Percentiles rank a stretch among this genome's conserved stretches.
Conservation (phyloP, 2,797 vertebrate species). For the Malurus splendens region DNA sequence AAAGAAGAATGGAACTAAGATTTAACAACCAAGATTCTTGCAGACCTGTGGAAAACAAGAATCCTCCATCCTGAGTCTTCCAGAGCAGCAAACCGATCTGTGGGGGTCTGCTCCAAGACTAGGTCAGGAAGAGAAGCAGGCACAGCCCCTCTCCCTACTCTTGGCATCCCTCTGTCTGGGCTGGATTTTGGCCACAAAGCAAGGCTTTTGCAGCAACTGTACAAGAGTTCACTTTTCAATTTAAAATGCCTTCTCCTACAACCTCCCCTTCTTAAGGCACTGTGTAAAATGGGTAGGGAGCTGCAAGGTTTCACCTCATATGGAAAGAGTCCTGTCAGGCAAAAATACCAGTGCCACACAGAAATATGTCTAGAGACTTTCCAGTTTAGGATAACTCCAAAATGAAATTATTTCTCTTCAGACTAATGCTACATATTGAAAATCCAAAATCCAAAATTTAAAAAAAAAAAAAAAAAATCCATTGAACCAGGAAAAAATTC, state of each 20-base stretch:
- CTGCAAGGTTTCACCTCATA: background rate
- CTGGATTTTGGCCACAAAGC: background rate
- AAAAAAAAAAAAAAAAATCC: conserved; percentile 10
- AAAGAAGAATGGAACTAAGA: background rate
- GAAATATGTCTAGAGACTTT: background rate
- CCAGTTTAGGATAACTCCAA: background rate
- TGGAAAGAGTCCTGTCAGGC: background rate
- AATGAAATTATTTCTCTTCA: conserved; percentile 20
- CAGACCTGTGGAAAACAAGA: background rate
- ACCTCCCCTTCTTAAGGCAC: background rate
- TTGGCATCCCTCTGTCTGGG: rapidly evolving
- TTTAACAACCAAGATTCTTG: background rate
- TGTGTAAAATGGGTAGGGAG: background rate
- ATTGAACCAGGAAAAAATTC: conserved; percentile 10
- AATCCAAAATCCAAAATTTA: conserved; percentile 16
- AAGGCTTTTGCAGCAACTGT: background rate
- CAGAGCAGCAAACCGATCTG: background rate
- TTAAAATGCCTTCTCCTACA: background rate
- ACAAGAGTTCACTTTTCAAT: background rate
- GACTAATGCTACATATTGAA: background rate
- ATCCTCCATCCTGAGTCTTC: rapidly evolving
- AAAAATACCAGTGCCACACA: background rate
- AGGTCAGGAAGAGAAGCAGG: background rate
- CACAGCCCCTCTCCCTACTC: background rate
- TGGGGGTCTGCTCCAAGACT: background rate